phyloP scores from a whole-genome alignment of 2,888 invertebrate species.

The Aphodius sticticus region DNA sequence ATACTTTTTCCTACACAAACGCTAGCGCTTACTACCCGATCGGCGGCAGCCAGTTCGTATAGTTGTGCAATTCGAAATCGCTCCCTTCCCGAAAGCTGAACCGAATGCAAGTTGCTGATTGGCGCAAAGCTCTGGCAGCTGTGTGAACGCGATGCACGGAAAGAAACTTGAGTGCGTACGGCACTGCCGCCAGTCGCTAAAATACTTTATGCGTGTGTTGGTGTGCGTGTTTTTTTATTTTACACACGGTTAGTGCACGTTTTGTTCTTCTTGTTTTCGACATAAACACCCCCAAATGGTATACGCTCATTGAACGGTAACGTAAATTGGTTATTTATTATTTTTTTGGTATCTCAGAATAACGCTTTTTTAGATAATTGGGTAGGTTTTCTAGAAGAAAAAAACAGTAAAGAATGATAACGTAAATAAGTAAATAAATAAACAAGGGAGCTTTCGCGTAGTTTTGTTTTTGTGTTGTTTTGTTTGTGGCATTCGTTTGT shows the following conservation, averaged over 20 bases:
- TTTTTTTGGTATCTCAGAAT: too few relatives aligned
- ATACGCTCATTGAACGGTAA: constrained; percentile 21
- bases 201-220: constrained; percentile 58
- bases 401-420: too few relatives aligned
- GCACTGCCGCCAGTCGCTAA: constrained; percentile 56
- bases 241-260: constrained; percentile 58
- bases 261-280: constrained; percentile 28
- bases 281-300: constrained; percentile 7
- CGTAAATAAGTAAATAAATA: too few relatives aligned
- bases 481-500: too few relatives aligned
- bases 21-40: not conserved
- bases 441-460: too few relatives aligned
- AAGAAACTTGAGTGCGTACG: constrained; percentile 56
- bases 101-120: constrained; percentile 51
- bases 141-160: constrained; percentile 56
- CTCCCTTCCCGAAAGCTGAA: constrained; percentile 36
- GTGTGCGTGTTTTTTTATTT: constrained; percentile 58
- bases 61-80: constrained; percentile 39
- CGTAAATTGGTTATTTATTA: not conserved
- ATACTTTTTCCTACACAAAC: not conserved
- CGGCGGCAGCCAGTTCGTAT: constrained; percentile 20
- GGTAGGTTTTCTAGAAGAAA: too few relatives aligned
- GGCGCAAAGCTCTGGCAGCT: constrained; percentile 59
- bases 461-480: too few relatives aligned
- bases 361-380: too few relatives aligned